Base-by-base conservation (phyloP, 1,140 invertebrate species). In the Euschistus heros region DNA sequence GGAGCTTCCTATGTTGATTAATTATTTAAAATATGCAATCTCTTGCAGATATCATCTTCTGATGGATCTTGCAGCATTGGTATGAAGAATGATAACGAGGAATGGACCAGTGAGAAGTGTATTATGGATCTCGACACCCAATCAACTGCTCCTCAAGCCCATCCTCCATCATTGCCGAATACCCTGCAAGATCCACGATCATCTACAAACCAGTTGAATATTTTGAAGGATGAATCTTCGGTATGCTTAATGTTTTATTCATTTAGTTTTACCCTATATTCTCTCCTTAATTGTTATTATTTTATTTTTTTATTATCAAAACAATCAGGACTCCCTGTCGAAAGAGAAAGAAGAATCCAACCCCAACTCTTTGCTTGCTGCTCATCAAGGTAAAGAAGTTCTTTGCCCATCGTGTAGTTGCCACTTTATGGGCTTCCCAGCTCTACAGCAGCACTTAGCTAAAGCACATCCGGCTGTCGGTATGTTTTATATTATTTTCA, bases 331-430 rank as follows among this genome's bases (percentile, higher is more conserved):
- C 42, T 15, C 22, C 3, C 18, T 20, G n/a, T 52, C 6, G 64
- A 54, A 47, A 10, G 27, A 59, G 6, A 46, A 26, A 37, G 62
- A 17, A 54, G 33, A 37, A 37, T 37, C 33, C 5, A 37, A 6
- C 13, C 33, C 33, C 1, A 37, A 37, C 13, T 57, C 54, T 18
- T 65, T 68, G 13, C 47, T 68, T 5, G 60, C 30, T 14, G 66
- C 67, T 6, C 71, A 72, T 52, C 66, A 68, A 59, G 60, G 62
- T 44, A 70, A 69, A 42, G 71, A 72, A 46, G 72, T 72, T 66
- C 69, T 71, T 24, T 73, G 72, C 66, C 72, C 69, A 14, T 63
- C 70, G 20, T 73, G 72, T 50, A 64, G 63, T 47, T 64, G 67
- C 26, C 67, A 70, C 26, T 73, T 71, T 63, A 66, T 73, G 44